Percentiles rank a stretch among this genome's conserved stretches.
These are phyloP conservation scores for Xanthostigma xanthostigma DNA, from an alignment of 2,888 invertebrate genomes.

Conservation along the genomic window DNA sequence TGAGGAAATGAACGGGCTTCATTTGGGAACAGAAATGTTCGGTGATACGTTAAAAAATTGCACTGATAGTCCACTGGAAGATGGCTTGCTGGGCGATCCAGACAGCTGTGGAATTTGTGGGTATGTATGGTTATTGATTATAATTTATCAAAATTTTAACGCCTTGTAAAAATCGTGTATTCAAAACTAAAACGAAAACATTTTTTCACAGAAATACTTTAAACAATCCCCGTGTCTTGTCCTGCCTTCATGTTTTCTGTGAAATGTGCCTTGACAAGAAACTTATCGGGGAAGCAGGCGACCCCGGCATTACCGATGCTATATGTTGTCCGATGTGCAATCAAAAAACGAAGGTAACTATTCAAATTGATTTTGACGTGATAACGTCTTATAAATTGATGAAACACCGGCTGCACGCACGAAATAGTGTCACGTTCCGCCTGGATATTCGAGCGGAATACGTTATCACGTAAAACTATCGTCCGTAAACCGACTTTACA, in stretches of 20 bases:
- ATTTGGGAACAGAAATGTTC: constrained; percentile 24
- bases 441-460: too few species aligned
- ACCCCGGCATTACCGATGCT: constrained; percentile 45
- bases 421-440: too few species aligned
- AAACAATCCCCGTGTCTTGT: constrained; percentile 71
- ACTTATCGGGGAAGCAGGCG: constrained; percentile 54
- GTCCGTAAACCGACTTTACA: too few species aligned
- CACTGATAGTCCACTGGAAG: constrained; percentile 25
- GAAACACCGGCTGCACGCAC: too few species aligned
- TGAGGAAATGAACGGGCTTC: constrained; percentile 23
- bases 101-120: constrained; percentile 30
- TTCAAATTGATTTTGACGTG: background rate
- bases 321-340: constrained; percentile 69
- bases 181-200: background rate
- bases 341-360: constrained; percentile 63
- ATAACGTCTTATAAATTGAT: too few species aligned
- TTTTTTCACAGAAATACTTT: constrained; percentile 46
- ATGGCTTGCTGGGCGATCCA: constrained; percentile 27
- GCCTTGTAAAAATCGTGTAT: background rate
- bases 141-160: background rate
- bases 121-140: constrained; percentile 18
- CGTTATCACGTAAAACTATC: too few species aligned
- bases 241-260: constrained; percentile 92
- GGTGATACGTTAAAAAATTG: constrained; percentile 25
- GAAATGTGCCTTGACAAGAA: constrained; percentile 78